Evolutionary conservation across 2,113 vertebrate genomes (phyloP), one percentile per base, ranked within the genome.

Genomic region (Paratilapia polleni): DNA sequence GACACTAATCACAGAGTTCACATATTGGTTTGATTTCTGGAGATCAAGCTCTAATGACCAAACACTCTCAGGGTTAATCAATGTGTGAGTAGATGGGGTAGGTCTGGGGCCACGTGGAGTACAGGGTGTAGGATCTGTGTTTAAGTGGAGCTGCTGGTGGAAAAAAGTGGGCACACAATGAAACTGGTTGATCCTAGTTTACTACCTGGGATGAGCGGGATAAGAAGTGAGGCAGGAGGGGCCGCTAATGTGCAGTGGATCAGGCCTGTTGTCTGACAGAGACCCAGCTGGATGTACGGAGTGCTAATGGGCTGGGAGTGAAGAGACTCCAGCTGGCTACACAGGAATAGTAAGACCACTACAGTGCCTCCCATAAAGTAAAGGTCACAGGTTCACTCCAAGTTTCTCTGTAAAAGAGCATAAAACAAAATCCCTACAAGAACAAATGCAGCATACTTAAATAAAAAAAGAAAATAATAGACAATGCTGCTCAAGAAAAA

Each of bases 1-100:
- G 93, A 95, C 94, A 93, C 92, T 94, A 95, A 94, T 94, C 90
- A 94, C 88, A 88, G 90, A 92, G 93, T 93, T 95, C 92, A 93
- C 94, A 94, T 95, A 90, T 90, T 94, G 94, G 81, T 93, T 93
- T 93, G 92, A 95, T 95, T 95, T 95, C 81, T 78, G 89, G 82
- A 92, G 92, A 95, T 94, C 90, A 24, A 83, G 78, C 90, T 90
- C 87, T 95, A 94, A 94, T 92, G 89, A 84, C 81, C 78, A 91
- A 94, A 95, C 91, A 94, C 91, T 93, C 82, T 82, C 66, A 88
- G 85, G 89, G 87, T 90, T 94, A 94, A 95, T 95, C 94, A 95
- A 91, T 83, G 89, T 93, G 89, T 84, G 86, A 94, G 90, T 76
- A 87, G 83, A 80, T 15, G 8, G 54, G 75, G 85, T 57, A 34